phyloP scores from a whole-genome alignment of 2,888 invertebrate genomes.

The Mythimna ferrago region DNA sequence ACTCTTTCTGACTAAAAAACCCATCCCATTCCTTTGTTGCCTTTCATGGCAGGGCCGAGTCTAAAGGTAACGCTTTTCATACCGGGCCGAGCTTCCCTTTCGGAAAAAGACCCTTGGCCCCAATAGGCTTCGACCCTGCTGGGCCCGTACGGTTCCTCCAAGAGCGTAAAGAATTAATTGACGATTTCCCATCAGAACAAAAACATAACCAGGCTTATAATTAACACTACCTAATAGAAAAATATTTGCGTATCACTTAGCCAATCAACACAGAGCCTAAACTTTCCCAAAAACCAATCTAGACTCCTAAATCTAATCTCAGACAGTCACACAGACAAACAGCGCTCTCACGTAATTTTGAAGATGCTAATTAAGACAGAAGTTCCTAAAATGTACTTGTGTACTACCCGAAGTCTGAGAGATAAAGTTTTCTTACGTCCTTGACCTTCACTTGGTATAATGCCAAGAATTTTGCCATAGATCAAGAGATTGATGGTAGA shows the following conservation, averaged over 20 bases:
- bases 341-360: slow-evolving; percentile 14
- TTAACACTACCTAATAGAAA: no score
- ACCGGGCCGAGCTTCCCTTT: no score
- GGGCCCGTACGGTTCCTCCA: no score
- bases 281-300: neutral
- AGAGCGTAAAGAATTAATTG: no score
- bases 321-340: slow-evolving; percentile 2
- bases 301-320: slow-evolving; percentile 13
- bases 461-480: slow-evolving; percentile 39
- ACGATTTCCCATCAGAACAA: no score
- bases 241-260: neutral
- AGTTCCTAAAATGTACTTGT: slow-evolving; percentile 41
- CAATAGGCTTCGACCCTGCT: no score
- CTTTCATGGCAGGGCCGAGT: no score
- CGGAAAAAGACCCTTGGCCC: no score
- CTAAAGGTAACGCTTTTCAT: no score
- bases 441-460: slow-evolving; percentile 39
- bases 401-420: slow-evolving; percentile 29
- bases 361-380: slow-evolving; percentile 50
- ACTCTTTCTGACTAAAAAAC: no score
- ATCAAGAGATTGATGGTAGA: slow-evolving; percentile 3
- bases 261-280: neutral
- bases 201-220: no score
- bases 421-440: slow-evolving; percentile 32
- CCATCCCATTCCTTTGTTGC: no score